These are phyloP conservation scores for Gymnoscopelus microlampas DNA, from an alignment of 2,797 vertebrate genomes.

Conservation along the genomic window DNA sequence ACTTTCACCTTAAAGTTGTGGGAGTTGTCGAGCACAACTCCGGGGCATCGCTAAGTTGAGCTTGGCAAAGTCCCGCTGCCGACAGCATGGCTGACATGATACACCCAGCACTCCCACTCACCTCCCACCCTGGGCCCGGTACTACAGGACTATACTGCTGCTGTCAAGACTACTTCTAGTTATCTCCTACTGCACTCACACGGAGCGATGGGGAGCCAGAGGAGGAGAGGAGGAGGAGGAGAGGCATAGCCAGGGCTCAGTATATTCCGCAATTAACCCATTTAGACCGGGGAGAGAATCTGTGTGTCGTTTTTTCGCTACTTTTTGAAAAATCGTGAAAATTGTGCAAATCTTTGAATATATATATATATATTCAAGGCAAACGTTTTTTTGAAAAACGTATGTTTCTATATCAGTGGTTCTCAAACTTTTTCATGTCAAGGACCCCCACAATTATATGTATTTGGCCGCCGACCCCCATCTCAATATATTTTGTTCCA, in stretches of 20 bases:
- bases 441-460: no score
- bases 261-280: conserved; percentile 49
- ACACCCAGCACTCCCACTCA: conserved; percentile 73
- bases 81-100: conserved; percentile 70
- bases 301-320: no score
- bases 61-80: conserved; percentile 60
- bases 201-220: conserved; percentile 49
- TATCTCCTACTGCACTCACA: conserved; percentile 60
- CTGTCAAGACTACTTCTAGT: conserved; percentile 69
- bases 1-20: conserved; percentile 60
- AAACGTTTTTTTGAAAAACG: no score
- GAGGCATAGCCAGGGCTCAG: conserved; percentile 38
- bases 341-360: no score
- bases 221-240: conserved; percentile 53
- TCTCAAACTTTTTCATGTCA: no score
- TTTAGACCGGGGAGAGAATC: no score
- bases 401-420: no score
- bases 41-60: conserved; percentile 54
- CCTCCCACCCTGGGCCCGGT: conserved; percentile 62
- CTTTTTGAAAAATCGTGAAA: no score
- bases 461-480: no score
- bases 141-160: conserved; percentile 66
- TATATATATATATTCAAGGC: no score
- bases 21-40: conserved; percentile 59
- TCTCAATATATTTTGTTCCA: no score